These are phyloP conservation scores for Dolomedes plantarius DNA, from an alignment of 2,888 invertebrate species.

Conservation along the genomic window DNA sequence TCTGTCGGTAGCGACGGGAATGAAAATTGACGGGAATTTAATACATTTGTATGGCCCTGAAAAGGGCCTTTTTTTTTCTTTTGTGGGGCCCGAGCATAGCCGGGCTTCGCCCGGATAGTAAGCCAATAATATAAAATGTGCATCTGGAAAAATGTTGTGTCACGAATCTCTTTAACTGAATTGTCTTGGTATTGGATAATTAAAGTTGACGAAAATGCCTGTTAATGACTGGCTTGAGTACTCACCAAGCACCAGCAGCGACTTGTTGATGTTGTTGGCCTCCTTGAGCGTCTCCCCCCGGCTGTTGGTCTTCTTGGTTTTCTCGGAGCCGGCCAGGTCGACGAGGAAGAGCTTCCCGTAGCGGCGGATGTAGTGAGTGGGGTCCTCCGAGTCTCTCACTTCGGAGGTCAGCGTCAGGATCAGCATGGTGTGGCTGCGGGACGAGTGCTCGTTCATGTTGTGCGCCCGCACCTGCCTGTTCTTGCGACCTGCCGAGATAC, in stretches of 20 bases:
- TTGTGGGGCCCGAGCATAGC: too few relatives aligned
- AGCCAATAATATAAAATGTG: too few relatives aligned
- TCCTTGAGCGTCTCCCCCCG: constrained; percentile 92
- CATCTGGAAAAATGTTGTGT: too few relatives aligned
- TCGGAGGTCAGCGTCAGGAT: constrained; percentile 92
- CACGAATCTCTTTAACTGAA: too few relatives aligned
- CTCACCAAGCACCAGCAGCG: constrained; percentile 92
- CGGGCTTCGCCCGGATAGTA: too few relatives aligned
- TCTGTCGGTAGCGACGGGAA: too few relatives aligned
- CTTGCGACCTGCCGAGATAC: constrained; percentile 84
- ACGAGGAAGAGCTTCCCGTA: constrained; percentile 97
- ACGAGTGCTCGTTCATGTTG: constrained; percentile 94
- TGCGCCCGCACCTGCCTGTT: constrained; percentile 93
- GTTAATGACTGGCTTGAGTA: too few relatives aligned
- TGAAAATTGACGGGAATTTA: too few relatives aligned
- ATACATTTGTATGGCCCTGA: too few relatives aligned
- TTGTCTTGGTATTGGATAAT: too few relatives aligned
- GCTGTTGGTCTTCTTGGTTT: constrained; percentile 93
- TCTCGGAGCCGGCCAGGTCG: constrained; percentile 96
- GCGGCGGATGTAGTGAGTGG: constrained; percentile 88
- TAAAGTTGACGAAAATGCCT: too few relatives aligned
- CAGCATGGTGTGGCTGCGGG: constrained; percentile 93
- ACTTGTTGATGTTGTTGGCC: constrained; percentile 97
- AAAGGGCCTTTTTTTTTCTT: too few relatives aligned
- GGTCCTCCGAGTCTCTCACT: constrained; percentile 77